Evolutionary conservation across 2,113 vertebrate genomes (phyloP).

Genomic region (Peromyscus polionotus): DNA sequence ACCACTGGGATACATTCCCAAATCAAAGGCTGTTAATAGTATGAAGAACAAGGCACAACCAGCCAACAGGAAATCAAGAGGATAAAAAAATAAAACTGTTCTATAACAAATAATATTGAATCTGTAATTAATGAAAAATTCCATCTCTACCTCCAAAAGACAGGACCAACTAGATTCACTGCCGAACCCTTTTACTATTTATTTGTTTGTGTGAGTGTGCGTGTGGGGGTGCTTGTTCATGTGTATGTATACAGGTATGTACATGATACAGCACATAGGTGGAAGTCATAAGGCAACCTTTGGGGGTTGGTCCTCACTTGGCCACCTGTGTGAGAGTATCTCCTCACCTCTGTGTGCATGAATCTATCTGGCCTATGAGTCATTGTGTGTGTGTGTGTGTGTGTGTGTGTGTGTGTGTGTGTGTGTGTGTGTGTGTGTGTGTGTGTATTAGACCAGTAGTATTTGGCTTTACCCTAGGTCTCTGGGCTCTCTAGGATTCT

Average conservation of each 20-base stretch:
- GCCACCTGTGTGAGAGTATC: not conserved
- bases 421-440: no score
- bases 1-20: not conserved
- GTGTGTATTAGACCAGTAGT: not conserved
- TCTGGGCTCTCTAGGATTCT: not conserved
- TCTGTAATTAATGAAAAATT: not conserved
- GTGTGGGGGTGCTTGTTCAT: no score
- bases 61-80: not conserved
- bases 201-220: not conserved
- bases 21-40: not conserved
- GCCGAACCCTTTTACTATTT: not conserved
- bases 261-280: not conserved
- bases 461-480: not conserved
- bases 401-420: no score
- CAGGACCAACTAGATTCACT: not conserved
- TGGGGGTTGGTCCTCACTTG: not conserved
- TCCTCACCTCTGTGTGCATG: not conserved
- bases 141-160: not conserved
- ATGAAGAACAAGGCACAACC: not conserved
- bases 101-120: not conserved
- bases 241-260: not conserved
- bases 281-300: not conserved
- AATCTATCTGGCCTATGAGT: not conserved
- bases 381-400: no score
- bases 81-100: not conserved